Base-by-base conservation (phyloP, 2,113 vertebrate genomes). In the Amblyopsis rosae region DNA sequence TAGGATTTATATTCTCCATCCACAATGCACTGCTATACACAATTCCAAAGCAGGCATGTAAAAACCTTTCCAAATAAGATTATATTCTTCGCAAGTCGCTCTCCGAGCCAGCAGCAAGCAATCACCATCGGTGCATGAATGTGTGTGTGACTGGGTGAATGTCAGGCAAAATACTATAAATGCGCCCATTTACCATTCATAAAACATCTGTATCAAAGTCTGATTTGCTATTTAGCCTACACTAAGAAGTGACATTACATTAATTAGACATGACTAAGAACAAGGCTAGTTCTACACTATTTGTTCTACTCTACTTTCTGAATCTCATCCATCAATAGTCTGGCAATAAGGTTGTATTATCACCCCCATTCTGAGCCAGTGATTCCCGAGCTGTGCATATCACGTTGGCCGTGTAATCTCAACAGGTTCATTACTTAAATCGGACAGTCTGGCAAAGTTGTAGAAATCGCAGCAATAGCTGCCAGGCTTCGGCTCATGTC, bases 331-430 rank as follows among this genome's bases (percentile, higher is more conserved):
- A 54, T 71, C 13, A 8, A 32, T 65, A 67, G 63, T 35, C 50
- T 61, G 57, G 58, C 67, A 49, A 2, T n/a, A 12, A 33, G 33
- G 57, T 47, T 59, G 47, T 68, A 26, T 73, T 48, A 65, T 12
- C 55, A 65, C 53, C 12, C 7, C 3, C 19, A 11, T 11, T 55
- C 16, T 16, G n/a, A 6, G 15, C 15, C 46, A 35, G 16, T 81
- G 70, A 64, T 64, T 72, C 51, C 66, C 67, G 46, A 77, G 70
- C 65, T 57, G 59, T 33, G 19, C 50, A 53, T 70, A 69, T 83
- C 79, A 64, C 12, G 72, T 41, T 77, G 66, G 59, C 57, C 33
- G 41, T 33, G 45, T 51, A 51, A 65, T 65, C 50, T 4, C 15
- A 17, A 10, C 9, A 13, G 35, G 19, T 54, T 61, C 33, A 77